phyloP scores from a whole-genome alignment of 2,113 vertebrate species.

The Rattus rattus region DNA sequence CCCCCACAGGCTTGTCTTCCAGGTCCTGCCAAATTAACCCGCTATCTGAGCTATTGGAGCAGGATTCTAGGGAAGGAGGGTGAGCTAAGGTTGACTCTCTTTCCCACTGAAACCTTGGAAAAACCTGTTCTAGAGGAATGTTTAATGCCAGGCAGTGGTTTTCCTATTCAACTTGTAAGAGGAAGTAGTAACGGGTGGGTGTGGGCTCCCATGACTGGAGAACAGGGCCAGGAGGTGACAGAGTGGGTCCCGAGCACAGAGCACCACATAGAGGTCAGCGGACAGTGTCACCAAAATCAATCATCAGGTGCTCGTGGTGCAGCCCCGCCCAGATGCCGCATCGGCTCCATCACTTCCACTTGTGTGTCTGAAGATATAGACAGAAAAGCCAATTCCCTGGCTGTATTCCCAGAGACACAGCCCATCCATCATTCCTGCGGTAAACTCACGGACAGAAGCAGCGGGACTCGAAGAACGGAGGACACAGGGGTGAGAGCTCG shows the following conservation, averaged over 20 bases:
- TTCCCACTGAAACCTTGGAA: background rate
- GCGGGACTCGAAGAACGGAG: background rate
- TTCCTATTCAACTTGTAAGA: background rate
- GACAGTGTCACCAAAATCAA: background rate
- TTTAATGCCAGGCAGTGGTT: background rate
- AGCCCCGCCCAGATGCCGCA: background rate
- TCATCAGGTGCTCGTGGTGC: background rate
- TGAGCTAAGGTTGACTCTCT: background rate
- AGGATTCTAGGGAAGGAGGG: background rate
- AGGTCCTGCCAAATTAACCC: background rate
- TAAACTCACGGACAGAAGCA: background rate
- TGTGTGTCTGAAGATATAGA: background rate
- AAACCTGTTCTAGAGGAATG: conserved; percentile 8
- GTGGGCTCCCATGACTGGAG: background rate
- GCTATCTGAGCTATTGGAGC: background rate
- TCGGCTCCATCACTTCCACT: background rate
- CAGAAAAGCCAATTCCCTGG: background rate
- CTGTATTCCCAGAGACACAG: background rate
- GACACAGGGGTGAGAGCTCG: background rate
- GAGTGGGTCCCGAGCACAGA: background rate
- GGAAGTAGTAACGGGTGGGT: background rate
- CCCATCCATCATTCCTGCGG: background rate
- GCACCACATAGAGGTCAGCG: background rate
- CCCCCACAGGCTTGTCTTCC: background rate
- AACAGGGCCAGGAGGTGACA: background rate